Evolutionary conservation across 2,797 vertebrate species (phyloP), one percentile per base, ranked within the genome.

Genomic region (Sphaeramia orbicularis): DNA sequence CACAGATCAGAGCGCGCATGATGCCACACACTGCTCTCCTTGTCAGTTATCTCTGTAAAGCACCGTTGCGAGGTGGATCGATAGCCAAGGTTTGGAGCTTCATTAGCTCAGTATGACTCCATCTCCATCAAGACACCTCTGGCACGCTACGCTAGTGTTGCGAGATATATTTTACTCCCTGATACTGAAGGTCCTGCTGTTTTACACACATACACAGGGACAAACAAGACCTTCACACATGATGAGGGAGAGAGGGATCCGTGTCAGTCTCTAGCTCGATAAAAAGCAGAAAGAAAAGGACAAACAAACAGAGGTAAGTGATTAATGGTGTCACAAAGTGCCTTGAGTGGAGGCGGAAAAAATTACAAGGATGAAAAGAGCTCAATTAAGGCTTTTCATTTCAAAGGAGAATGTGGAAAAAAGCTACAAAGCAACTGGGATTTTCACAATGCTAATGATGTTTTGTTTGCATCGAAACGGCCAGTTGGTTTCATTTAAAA

Each of bases 31-130:
- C 86, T 75, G 85, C 75, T 85, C 77, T 50, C 72, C 84, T 84
- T 84, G 81, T 87, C 86, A 64, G 84, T 89, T 89, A 89, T 87
- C 91, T 91, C 84, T 83, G 84, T 78, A 69, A 85, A 91, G 87
- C 86, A 69, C 85, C 45, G 62, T 86, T 58, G 84, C 58, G 71
- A 83, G 86, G 81, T 79, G 81, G 87, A 91, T 93, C 90, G 87
- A 92, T 93, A 86, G 81, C 85, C 38, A 69, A 79, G 87, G 89
- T 89, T 86, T 86, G 86, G 90, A 89, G 90, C 87, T 88, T 91
- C 86, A 89, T 91, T 88, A 92, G 84, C 88, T 78, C 89, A 83
- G 87, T 84, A 73, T 81, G 90, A 89, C 86, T 92, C 89, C 78
- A 79, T 88, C 86, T 89, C 85, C 83, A 86, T 81, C 90, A 74